Evolutionary conservation across 1,140 invertebrate species (phyloP).

Genomic region (Drosophila fuyamai): DNA sequence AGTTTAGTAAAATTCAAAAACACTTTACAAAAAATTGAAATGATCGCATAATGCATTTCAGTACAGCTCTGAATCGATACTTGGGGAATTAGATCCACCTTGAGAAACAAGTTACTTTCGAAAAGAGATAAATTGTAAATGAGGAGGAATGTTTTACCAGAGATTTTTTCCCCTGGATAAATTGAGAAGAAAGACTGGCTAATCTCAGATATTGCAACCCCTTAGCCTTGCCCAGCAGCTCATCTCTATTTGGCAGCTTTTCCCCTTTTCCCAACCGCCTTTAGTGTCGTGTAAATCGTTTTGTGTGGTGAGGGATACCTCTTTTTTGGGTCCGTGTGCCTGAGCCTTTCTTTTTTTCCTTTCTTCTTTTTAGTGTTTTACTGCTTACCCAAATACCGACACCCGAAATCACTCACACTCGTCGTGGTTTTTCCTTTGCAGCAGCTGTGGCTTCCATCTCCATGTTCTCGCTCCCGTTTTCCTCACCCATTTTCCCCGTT

Average conservation of each 20-base stretch:
- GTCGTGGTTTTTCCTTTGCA: slow-evolving; percentile 26
- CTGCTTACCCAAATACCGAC: slow-evolving; percentile 34
- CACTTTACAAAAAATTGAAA: too few species aligned
- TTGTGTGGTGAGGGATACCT: slow-evolving; percentile 69
- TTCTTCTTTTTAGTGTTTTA: slow-evolving; percentile 28
- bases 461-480: slow-evolving; percentile 13
- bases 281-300: slow-evolving; percentile 80
- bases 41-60: too few species aligned
- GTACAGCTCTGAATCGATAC: too few species aligned
- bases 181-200: neutral
- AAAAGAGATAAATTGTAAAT: too few species aligned
- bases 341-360: slow-evolving; percentile 5
- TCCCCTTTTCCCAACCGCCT: slow-evolving; percentile 46
- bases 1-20: too few species aligned
- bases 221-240: slow-evolving; percentile 1
- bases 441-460: slow-evolving; percentile 41
- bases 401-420: slow-evolving; percentile 39
- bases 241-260: slow-evolving; percentile 50
- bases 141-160: neutral
- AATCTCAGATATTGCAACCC: slow-evolving; percentile 19
- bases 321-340: slow-evolving; percentile 40
- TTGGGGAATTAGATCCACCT: too few species aligned
- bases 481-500: slow-evolving; percentile 17
- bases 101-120: too few species aligned
- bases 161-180: neutral